Base-by-base conservation (phyloP, 2,113 vertebrate species). In the Mola mola region DNA sequence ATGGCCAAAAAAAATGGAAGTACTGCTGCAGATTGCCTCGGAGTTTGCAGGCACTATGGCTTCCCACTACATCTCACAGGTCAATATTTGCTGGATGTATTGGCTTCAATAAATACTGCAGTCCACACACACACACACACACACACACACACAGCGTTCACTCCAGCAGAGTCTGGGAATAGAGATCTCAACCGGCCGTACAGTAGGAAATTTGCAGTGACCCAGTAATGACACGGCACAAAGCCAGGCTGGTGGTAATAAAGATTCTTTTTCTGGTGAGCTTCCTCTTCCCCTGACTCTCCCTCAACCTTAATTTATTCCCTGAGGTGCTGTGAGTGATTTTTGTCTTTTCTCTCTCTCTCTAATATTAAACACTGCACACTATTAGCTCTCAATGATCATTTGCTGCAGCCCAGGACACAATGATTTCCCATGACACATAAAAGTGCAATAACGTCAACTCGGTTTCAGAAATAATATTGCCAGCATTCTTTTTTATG, bases 341-440 rank as follows among this genome's bases (percentile, higher is more conserved):
- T 92, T n/a, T n/a, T n/a, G n/a, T n/a, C 88, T 86, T 89, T 89
- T 44, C 87, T 80, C 82, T 82, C 89, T 92, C 85, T 93, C 92
- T 92, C 93, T 94, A 83, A 92, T 92, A 92, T 93, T 91, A 93
- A 95, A 95, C 94, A 91, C 92, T 85, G 90, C 78, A 87, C 86
- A 92, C 92, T 93, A 93, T 95, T 92, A 95, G 94, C 92, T 92
- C 94, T 94, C 93, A 94, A 90, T 93, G 93, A 94, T 92, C 91
- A 85, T 86, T 91, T 91, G 92, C 78, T 78, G 88, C 88, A 90
- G 89, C 89, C 87, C 87, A 91, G 79, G 88, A 88, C 92, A 85
- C 91, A 87, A 92, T 96, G 95, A 95, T 96, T 95, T 96, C 96
- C 96, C 96, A 88, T 89, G 95, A 91, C 90, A 79, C 94, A 85